phyloP scores from a whole-genome alignment of 2,797 vertebrate species.

The Morus bassanus region DNA sequence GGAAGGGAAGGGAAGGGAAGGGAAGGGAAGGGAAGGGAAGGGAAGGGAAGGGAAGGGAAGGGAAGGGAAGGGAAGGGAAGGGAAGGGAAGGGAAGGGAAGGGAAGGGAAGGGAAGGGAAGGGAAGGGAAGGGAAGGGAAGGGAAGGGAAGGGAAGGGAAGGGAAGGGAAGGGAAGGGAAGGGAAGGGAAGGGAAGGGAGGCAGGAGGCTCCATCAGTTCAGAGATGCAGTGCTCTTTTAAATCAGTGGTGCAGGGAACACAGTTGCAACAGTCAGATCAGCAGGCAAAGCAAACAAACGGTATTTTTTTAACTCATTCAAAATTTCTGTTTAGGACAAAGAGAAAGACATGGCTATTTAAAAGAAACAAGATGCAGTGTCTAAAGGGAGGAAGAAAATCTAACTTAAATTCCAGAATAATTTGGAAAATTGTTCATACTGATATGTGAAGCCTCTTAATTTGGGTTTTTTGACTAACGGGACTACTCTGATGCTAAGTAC shows the following conservation, averaged over 20 bases:
- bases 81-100: not conserved
- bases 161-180: not conserved
- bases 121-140: not conserved
- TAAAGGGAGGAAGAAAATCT: not conserved
- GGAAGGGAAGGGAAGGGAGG: not conserved
- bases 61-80: not conserved
- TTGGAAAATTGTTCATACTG: not conserved
- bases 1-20: not conserved
- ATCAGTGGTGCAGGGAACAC: not conserved
- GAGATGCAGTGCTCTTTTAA: not conserved
- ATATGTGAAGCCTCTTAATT: not conserved
- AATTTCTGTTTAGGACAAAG: not conserved
- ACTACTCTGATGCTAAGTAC: not conserved
- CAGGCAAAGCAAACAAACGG: constrained; percentile 3
- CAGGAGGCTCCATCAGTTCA: not conserved
- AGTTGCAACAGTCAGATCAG: not conserved
- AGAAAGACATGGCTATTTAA: not conserved
- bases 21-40: not conserved
- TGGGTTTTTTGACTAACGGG: not conserved
- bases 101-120: not conserved
- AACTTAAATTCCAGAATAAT: not conserved
- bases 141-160: not conserved
- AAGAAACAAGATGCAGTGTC: not conserved
- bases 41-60: not conserved
- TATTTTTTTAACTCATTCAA: not conserved